Percentiles rank a stretch among this genome's conserved stretches.
Conservation (phyloP, 1,140 invertebrate genomes). For the Ridgeia piscesae region DNA sequence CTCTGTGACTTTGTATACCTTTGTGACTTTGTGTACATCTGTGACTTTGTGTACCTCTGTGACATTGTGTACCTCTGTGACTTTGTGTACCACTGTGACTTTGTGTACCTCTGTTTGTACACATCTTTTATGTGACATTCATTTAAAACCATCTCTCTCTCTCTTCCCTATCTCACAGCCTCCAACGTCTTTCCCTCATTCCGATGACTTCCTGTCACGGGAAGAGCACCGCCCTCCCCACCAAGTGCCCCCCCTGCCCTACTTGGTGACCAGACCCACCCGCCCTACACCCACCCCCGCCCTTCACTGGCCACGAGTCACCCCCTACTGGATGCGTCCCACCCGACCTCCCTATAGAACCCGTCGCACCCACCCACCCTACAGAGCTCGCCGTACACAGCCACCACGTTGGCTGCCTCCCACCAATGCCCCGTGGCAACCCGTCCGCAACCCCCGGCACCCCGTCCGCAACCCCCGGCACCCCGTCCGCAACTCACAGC, state of each 20-base stretch:
- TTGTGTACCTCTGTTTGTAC: not conserved
- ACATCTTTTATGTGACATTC: not conserved
- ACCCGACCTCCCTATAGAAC: not conserved
- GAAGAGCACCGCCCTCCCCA: not conserved
- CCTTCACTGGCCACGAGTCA: not conserved
- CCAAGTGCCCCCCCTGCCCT: not conserved
- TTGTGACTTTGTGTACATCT: no score
- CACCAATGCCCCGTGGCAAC: not conserved
- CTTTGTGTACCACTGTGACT: not conserved
- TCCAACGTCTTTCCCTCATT: not conserved
- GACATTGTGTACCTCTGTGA: no score
- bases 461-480: not conserved
- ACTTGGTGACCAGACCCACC: not conserved
- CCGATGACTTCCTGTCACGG: not conserved
- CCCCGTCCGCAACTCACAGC: not conserved
- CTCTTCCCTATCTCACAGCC: not conserved
- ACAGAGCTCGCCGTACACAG: not conserved
- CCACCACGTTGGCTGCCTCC: not conserved
- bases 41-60: no score
- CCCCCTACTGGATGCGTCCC: not conserved
- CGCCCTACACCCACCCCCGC: not conserved
- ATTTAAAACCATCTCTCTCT: not conserved
- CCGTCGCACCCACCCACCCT: not conserved
- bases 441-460: not conserved
- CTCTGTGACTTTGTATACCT: no score